phyloP scores from a whole-genome alignment of 2,888 invertebrate genomes.

The Diogma glabrata region DNA sequence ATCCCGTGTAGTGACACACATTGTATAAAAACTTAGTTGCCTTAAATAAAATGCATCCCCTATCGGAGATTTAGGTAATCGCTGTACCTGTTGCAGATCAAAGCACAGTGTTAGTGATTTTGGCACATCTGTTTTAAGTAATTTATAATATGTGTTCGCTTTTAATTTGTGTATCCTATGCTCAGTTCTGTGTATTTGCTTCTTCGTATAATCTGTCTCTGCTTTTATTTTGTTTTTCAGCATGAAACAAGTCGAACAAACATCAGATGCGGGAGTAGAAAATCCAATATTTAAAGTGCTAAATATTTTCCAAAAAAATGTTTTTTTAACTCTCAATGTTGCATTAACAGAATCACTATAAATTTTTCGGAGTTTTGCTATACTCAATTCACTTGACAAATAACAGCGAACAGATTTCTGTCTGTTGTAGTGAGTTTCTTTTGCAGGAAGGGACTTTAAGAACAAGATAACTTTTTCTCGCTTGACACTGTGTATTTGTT shows the following conservation, averaged over 20 bases:
- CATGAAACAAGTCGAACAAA: background rate
- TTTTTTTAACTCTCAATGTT: background rate
- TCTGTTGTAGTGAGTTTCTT: background rate
- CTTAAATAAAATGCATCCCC: background rate
- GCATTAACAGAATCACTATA: background rate
- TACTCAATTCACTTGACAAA: constrained; percentile 1
- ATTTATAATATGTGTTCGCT: constrained; percentile 1
- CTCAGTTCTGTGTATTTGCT: too few relatives aligned
- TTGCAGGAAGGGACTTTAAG: background rate
- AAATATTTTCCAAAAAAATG: background rate
- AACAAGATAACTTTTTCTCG: background rate
- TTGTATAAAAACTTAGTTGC: background rate
- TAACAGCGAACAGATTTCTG: constrained; percentile 1
- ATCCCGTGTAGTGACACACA: too few relatives aligned
- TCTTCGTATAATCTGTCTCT: background rate
- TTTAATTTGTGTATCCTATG: too few relatives aligned
- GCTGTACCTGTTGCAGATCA: background rate
- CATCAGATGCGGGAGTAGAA: constrained; percentile 1
- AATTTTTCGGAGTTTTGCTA: background rate
- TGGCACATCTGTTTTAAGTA: background rate
- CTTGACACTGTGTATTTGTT: background rate
- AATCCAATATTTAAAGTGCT: constrained; percentile 3
- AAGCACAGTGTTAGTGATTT: background rate
- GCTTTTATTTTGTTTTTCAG: background rate
- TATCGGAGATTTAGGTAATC: constrained; percentile 1